Evolutionary conservation across 2,888 invertebrate species (phyloP), one percentile per base, ranked within the genome.

Genomic region (Cryptocephalus moraei): DNA sequence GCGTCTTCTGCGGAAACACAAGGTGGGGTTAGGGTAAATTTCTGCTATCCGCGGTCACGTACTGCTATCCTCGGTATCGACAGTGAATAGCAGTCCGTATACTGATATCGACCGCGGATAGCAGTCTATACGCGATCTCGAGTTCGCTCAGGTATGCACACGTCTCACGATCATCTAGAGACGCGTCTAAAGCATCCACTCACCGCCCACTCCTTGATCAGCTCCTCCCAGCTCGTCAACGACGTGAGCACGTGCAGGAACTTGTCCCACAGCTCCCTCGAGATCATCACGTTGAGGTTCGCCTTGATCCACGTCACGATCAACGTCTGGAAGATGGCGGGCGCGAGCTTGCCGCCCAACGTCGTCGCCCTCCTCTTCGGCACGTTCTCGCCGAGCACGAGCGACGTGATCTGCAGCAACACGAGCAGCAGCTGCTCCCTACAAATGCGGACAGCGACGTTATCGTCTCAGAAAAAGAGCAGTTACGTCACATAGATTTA

Each of bases 241-340:
- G 91, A 84, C 0, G 88, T 86, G 12, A 96, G 74, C 9, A 94
- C 86, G 50, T 82, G 80, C 63, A 94, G 80, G 67, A 96, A 92
- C 66, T 89, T 85, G 72, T 95, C 92, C 96, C 96, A 97, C 40
- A 96, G 73, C 61, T 90, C 86, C 8, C 84, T 78, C 47, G 88
- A 85, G 49, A 96, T 90, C 4, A 86, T 82, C 8, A 95, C 94
- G 68, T 94, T 93, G 58, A 96, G 77, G 71, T 95, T 95, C 0
- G 95, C 96, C 63, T 94, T 91, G 59, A 96, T 95, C 95, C 96
- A 96, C 3, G 95, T 95, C 53, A 96, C 94, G 56, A 96, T 93
- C 43, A 96, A 73, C 1, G 96, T 96, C 79, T 96, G 87, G 62
- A 90, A 88, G 56, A 90, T 79, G 0, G 91, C 90, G 14, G 88